These are phyloP conservation scores for Crotalus tigris DNA, from an alignment of 2,113 vertebrate genomes.

Conservation along the genomic window DNA sequence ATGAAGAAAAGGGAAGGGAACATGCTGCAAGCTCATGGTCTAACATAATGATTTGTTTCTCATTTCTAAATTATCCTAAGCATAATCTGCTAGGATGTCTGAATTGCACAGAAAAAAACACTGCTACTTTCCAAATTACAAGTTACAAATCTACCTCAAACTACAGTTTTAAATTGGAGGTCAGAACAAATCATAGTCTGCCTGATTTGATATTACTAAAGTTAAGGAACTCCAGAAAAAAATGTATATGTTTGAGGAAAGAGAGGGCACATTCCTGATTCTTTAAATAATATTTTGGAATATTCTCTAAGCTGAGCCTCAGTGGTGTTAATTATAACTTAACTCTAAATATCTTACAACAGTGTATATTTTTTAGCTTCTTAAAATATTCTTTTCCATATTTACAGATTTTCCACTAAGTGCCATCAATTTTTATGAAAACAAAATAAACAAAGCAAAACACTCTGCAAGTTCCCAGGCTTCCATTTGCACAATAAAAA, in stretches of 20 bases:
- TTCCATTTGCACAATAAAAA: background rate
- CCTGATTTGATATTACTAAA: background rate
- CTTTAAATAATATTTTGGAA: background rate
- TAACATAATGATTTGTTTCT: background rate
- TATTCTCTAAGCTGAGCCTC: background rate
- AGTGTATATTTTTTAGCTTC: background rate
- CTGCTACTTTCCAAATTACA: background rate
- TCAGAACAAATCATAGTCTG: background rate
- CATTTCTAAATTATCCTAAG: background rate
- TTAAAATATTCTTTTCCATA: conserved; percentile 3
- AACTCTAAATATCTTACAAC: background rate
- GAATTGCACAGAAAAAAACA: background rate
- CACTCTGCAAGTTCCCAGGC: background rate
- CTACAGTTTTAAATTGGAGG: background rate
- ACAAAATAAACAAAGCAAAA: background rate
- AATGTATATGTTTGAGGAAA: background rate
- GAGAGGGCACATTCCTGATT: background rate
- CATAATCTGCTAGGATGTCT: too few relatives aligned
- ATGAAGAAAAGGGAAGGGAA: background rate
- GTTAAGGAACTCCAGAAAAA: background rate
- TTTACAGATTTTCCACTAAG: background rate
- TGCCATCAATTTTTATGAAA: conserved; percentile 3
- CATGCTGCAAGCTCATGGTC: too few relatives aligned
- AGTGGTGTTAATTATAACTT: background rate
- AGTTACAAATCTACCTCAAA: background rate